A percentile compares a stretch with the other conserved stretches of the same genome.
These are phyloP conservation scores for Cynopterus sphinx DNA, from an alignment of 2,797 vertebrate genomes.

Conservation along the genomic window DNA sequence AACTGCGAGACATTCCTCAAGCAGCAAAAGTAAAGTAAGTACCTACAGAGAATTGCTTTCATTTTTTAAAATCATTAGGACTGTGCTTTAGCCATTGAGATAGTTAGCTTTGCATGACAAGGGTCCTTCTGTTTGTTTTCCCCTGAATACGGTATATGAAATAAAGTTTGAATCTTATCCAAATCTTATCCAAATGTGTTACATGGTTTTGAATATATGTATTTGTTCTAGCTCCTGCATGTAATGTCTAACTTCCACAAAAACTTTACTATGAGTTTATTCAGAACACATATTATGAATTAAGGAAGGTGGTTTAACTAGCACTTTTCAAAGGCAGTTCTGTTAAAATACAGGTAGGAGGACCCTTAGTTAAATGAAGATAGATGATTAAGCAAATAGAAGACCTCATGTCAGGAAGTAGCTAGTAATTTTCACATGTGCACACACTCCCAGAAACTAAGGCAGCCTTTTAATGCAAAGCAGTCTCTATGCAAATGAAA, in stretches of 20 bases:
- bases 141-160: neutral
- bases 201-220: neutral
- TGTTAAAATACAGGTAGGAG: neutral
- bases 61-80: neutral
- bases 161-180: neutral
- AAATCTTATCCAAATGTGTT: neutral
- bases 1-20: conserved; percentile 91
- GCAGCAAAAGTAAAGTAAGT: conserved; percentile 99
- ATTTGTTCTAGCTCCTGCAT: conserved; percentile 5
- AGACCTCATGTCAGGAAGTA: neutral
- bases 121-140: conserved; percentile 4
- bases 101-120: neutral
- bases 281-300: neutral
- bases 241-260: neutral
- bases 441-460: conserved; percentile 32
- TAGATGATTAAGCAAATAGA: neutral
- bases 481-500: conserved; percentile 70
- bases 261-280: conserved; percentile 43
- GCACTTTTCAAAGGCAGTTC: neutral
- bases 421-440: conserved; percentile 5
- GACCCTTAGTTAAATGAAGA: neutral
- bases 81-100: neutral
- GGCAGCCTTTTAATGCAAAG: conserved; percentile 41
- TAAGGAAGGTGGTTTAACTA: conserved; percentile 37
- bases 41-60: neutral